A percentile compares a stretch with the other conserved stretches of the same genome.
Conservation (phyloP, 2,888 invertebrate species). For the Cantharis rufa region DNA sequence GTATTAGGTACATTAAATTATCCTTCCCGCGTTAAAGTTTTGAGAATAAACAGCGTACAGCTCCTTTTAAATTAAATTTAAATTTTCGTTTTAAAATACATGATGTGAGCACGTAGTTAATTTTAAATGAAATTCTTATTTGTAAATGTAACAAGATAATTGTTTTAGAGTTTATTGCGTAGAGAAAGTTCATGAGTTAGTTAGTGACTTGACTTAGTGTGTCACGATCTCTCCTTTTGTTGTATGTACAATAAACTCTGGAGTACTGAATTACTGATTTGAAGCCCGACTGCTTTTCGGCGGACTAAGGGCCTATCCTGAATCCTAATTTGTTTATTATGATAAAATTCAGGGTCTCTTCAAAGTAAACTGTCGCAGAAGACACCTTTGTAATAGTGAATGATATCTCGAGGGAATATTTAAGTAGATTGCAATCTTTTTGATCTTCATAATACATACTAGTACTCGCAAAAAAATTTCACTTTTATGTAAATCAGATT, state of each 20-base stretch:
- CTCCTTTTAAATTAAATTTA: not conserved
- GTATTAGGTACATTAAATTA: not conserved
- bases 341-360: slow-evolving; percentile 34
- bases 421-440: slow-evolving; percentile 19
- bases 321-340: slow-evolving; percentile 40
- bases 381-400: slow-evolving; percentile 13
- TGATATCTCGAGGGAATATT: slow-evolving; percentile 10
- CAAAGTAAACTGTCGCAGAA: slow-evolving; percentile 32
- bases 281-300: slow-evolving; percentile 15
- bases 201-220: not conserved
- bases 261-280: slow-evolving; percentile 12
- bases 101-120: not conserved
- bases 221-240: slow-evolving; percentile 9
- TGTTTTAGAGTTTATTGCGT: not conserved
- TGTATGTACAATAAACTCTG: slow-evolving; percentile 13
- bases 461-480: not conserved
- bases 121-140: not conserved
- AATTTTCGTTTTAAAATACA: not conserved
- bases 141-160: not conserved
- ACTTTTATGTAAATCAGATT: not conserved
- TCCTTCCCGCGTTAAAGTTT: not conserved
- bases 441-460: slow-evolving; percentile 10
- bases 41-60: not conserved
- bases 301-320: slow-evolving; percentile 23
- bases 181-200: not conserved